Base-by-base conservation (phyloP, 2,113 vertebrate species). In the Lepus timidus region DNA sequence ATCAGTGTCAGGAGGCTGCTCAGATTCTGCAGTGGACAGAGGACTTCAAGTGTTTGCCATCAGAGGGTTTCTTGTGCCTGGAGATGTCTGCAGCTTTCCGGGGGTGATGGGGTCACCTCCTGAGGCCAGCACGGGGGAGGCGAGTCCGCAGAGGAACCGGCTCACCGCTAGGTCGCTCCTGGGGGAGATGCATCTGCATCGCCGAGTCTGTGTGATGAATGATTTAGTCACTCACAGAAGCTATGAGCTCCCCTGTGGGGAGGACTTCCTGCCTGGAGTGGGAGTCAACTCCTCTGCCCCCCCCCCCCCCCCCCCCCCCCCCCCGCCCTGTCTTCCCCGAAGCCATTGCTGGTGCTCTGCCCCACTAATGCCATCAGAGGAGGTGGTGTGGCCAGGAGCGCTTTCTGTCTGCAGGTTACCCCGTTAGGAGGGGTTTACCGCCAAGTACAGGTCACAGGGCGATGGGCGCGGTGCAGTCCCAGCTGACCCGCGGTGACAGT, bases 161-260 rank as follows among this genome's bases (percentile, higher is more conserved):
- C 10, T 9, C 14, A 20, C 33, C 52, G 17, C 39, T 49, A 2
- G 74, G 86, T 64, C 64, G 31, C 70, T 67, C 27, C 75, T 0
- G 5, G 76, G 86, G 90, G 80, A 52, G 55, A 55, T 85, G 5
- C 13, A n/a, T 44, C 75, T 0, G 4, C 0, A 3, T 58, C 36
- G 61, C 78, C 6, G 82, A 17, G 51, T 85, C 80, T 61, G 76
- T 33, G 1, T 23, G 27, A 3, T 10, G 5, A 75, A 70, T 64
- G 55, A n/a, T 71, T 94, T 55, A 58, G 84, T 94, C 93, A 36
- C 87, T 82, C 75, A 8, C 10, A 12, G 29, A 23, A 90, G 68
- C 67, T 79, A 2, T 5, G 4, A n/a, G 58, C 9, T 36, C 25
- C 73, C 49, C 49, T 4, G 0, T 25, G 31, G 84, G 65, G 4